Evolutionary conservation across 2,113 vertebrate species (phyloP).

Genomic region (Myrmecobius fasciatus): DNA sequence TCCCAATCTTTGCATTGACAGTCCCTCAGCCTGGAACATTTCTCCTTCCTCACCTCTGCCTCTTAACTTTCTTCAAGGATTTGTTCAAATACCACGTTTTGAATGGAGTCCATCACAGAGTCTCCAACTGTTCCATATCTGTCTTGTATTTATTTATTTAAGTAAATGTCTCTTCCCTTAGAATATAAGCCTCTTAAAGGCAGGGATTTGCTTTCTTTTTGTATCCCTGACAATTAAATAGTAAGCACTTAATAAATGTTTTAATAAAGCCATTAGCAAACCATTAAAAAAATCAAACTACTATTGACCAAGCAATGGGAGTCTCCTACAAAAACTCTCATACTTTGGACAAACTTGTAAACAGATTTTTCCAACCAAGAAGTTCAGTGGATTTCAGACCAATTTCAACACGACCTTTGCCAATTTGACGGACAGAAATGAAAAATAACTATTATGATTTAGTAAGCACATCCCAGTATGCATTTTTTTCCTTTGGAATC

Average conservation of each 20-base stretch:
- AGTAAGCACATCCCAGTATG: background rate
- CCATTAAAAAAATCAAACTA: background rate
- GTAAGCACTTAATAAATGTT: conserved; percentile 8
- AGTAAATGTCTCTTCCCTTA: background rate
- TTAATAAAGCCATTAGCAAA: background rate
- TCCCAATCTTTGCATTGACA: background rate
- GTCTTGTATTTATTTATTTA: background rate
- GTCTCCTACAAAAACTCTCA: background rate
- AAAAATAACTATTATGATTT: background rate
- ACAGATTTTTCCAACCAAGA: background rate
- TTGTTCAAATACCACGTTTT: background rate
- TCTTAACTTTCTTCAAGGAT: background rate
- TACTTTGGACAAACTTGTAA: conserved; percentile 1
- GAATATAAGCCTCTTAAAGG: background rate
- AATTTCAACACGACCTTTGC: background rate
- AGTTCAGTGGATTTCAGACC: background rate
- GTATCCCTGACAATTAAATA: conserved; percentile 10
- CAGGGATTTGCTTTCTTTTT: background rate
- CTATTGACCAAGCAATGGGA: background rate
- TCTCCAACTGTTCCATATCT: background rate
- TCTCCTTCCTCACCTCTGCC: background rate
- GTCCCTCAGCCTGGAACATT: background rate
- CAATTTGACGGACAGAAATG: background rate
- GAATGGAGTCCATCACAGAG: background rate
- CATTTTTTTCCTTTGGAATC: background rate